Evolutionary conservation across 2,797 vertebrate genomes (phyloP).

Genomic region (Lerista edwardsae): DNA sequence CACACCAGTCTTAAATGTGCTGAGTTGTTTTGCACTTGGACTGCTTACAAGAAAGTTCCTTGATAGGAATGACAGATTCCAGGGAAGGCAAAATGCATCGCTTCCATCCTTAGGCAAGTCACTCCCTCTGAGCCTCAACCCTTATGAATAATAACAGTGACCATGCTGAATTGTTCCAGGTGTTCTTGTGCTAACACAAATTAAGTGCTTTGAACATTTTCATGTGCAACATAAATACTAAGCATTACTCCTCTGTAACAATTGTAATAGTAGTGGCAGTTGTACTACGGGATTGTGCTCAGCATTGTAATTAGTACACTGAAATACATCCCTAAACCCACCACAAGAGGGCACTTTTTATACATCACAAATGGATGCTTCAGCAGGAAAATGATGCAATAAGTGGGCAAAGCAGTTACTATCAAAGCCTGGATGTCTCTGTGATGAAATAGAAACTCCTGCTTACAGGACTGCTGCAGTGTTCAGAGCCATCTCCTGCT

Average conservation of each 20-base stretch:
- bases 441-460: slow-evolving; percentile 44
- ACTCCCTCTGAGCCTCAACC: neutral
- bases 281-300: neutral
- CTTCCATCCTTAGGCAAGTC: neutral
- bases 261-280: too few relatives aligned
- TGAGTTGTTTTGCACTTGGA: too few relatives aligned
- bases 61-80: too few relatives aligned
- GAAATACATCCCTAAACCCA: neutral
- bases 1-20: too few relatives aligned
- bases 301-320: neutral
- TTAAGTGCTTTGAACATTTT: neutral
- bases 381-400: slow-evolving; percentile 10
- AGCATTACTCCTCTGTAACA: too few relatives aligned
- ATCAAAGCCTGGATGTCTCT: slow-evolving; percentile 5
- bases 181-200: neutral
- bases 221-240: neutral
- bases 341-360: slow-evolving; percentile 26
- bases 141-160: neutral
- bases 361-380: neutral
- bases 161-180: neutral
- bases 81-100: too few relatives aligned
- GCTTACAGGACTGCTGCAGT: slow-evolving; percentile 95
- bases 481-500: slow-evolving; percentile 93
- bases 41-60: too few relatives aligned
- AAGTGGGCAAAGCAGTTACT: neutral